These are phyloP conservation scores for Sitophilus oryzae DNA, from an alignment of 1,140 invertebrate species.

Conservation along the genomic window DNA sequence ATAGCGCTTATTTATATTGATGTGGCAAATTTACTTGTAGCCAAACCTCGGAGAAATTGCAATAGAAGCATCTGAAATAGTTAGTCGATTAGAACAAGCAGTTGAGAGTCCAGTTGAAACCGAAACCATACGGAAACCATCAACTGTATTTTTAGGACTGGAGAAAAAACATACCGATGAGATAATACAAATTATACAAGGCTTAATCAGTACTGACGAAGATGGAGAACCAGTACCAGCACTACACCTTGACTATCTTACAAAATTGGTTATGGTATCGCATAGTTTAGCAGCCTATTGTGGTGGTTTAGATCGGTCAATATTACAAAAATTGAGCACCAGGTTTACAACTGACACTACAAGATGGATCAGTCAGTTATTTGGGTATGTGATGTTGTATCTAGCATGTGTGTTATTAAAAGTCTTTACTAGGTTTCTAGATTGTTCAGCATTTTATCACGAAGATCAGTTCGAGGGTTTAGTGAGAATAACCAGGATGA, in stretches of 20 bases:
- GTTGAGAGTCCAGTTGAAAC: constrained; percentile 31
- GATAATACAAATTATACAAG: constrained; percentile 40
- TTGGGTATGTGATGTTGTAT: constrained; percentile 52
- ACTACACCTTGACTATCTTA: constrained; percentile 53
- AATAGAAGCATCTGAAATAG: constrained; percentile 44
- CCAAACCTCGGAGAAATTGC: constrained; percentile 41
- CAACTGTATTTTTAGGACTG: constrained; percentile 40
- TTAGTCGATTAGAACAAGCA: constrained; percentile 41
- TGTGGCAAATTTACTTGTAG: constrained; percentile 25
- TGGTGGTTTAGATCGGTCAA: constrained; percentile 60
- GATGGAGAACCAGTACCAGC: constrained; percentile 47
- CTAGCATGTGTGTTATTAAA: neutral
- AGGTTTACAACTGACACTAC: constrained; percentile 69
- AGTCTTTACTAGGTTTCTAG: constrained; percentile 29
- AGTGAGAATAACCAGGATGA: constrained; percentile 68
- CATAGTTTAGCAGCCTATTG: constrained; percentile 72
- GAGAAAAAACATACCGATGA: constrained; percentile 38
- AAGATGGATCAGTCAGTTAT: constrained; percentile 72
- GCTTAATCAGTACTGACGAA: constrained; percentile 44
- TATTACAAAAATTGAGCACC: constrained; percentile 63
- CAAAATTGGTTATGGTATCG: constrained; percentile 62
- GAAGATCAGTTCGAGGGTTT: constrained; percentile 35
- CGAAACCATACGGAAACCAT: constrained; percentile 29
- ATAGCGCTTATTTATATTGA: neutral
- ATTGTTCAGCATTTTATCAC: constrained; percentile 36